Evolutionary conservation across 2,797 vertebrate genomes (phyloP).

Genomic region (Semotilus atromaculatus): DNA sequence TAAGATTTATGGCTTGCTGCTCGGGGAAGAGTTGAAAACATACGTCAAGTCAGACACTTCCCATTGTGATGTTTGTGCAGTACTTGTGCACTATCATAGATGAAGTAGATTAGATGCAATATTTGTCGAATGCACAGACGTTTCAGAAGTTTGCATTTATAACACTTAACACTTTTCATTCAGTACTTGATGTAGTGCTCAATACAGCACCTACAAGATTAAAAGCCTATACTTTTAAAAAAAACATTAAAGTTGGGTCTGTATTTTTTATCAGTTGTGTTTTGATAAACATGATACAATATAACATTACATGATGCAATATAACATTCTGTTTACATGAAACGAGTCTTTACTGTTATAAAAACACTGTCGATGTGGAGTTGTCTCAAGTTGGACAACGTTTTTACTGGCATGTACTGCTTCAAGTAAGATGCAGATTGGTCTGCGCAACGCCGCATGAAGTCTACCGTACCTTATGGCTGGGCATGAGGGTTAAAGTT

Average conservation of each 20-base stretch:
- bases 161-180: too few relatives aligned
- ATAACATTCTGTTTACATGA: not conserved
- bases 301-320: not conserved
- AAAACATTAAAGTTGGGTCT: not conserved
- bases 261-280: not conserved
- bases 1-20: not conserved
- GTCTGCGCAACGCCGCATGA: not conserved
- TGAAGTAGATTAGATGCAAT: not conserved
- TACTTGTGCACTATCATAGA: not conserved
- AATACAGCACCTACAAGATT: not conserved
- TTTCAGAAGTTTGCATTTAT: too few relatives aligned
- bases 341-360: not conserved
- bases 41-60: not conserved
- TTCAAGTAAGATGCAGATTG: not conserved
- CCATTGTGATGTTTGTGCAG: not conserved
- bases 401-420: not conserved
- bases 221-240: not conserved
- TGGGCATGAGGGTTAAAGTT: not conserved
- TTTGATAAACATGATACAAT: not conserved
- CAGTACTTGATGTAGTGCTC: too few relatives aligned
- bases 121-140: too few relatives aligned
- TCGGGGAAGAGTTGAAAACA: not conserved
- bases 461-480: not conserved
- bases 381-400: too few relatives aligned
- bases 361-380: too few relatives aligned